Base-by-base conservation (phyloP, 2,113 vertebrate species). In the Pycnonotus jocosus region DNA sequence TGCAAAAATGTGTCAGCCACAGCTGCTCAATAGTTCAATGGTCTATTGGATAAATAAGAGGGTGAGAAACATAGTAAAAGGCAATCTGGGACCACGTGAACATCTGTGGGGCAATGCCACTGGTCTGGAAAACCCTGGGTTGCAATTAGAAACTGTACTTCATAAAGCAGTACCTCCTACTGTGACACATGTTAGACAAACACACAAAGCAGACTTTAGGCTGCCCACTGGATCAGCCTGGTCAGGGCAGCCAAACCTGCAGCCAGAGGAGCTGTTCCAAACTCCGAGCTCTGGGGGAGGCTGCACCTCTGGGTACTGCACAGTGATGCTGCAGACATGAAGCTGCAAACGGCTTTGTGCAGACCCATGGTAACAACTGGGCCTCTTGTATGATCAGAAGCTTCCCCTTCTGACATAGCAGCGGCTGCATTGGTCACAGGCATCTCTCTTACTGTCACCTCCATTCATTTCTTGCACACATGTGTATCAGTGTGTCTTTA, bases 1-100 rank as follows among this genome's bases (percentile, higher is more conserved):
- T 81, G 64, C 33, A 88, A 92, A 95, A 94, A 66, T 83, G 90
- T 95, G 91, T 86, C 95, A 96, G 71, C 71, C 64, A 64, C 65
- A 37, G 25, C 72, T 83, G 64, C 51, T 95, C 92, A 76, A 92
- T 95, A 92, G 87, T 90, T 95, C 87, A 94, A 65, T 81, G 84
- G 48, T 88, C 77, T 66, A 8, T 30, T 86, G 79, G 92, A 73
- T 86, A 90, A 88, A 86, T 57, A 86, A 80, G 72, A 73, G 79
- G 79, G 66, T 56, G 64, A 83, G 60, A 90, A 88, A 62, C 44
- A 93, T 53, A 79, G 79, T 48, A 83, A 88, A 88, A 95, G 37
- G 93, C 88, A 81, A 86, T 86, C 15, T 81, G 88, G 80, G 64
- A 51, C 65, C 92, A 95, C 3, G 7, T 88, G 92, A 88, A 57